Base-by-base conservation (phyloP, 2,113 vertebrate genomes). In the Circaetus cinerascens region DNA sequence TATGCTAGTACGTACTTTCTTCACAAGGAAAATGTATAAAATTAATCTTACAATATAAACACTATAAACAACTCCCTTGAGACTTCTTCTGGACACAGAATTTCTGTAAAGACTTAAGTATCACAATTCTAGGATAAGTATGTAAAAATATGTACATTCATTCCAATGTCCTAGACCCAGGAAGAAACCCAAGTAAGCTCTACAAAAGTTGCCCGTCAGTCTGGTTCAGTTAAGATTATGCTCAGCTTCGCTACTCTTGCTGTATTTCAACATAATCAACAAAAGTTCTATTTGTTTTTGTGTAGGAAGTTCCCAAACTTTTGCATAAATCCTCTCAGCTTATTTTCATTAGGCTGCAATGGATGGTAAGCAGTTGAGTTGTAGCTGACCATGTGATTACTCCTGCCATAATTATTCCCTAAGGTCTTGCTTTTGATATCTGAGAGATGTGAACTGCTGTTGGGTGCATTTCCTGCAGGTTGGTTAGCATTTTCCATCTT, bases 321-420 rank as follows among this genome's bases (percentile, higher is more conserved):
- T 22, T 99, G 99, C 98, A 99, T 98, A 95, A 99, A 99, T 76
- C 98, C 99, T 84, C 98, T 98, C 84, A 99, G 96, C 87, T 99
- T 99, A 88, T 99, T 99, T 97, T 99, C 99, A 96, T 98, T 98
- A 90, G 98, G 98, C 13, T 98, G 97, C 51, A 98, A 48, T 1
- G 98, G 84, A 55, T 94, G 96, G 36, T 98, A 98, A 43, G 85
- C 51, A 18, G 94, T 86, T 63, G 97, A 64, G 72, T 88, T 98
- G 59, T 98, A 98, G 92, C 74, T 96, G 66, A 93, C 97, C 96
- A 97, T 36, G 29, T 96, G 98, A 80, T 98, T 98, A 62, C 92
- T 50, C 48, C 98, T 97, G 78, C 94, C 69, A 0, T 97, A 98
- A 79, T 79, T 98, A 60, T 97, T 98, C 23, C 92, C 92, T 20